phyloP scores from a whole-genome alignment of 35 echinoderm and acorn worm genomes.

The Ophiothrix spiculata region DNA sequence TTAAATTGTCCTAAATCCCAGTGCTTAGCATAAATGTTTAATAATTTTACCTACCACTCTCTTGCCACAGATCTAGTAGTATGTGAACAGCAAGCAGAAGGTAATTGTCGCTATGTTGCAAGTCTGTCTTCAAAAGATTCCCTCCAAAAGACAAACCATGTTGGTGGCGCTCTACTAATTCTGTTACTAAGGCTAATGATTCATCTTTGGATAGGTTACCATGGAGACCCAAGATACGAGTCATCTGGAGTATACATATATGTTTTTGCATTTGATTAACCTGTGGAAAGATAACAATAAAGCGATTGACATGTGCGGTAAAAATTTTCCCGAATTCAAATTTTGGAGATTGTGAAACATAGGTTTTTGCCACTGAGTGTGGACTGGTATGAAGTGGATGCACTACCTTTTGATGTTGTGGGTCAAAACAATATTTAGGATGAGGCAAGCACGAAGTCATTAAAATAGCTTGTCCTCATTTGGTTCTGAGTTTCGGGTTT shows the following conservation, averaged over 20 bases:
- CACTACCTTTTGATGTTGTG: too few species aligned
- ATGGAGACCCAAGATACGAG: conserved; percentile 75
- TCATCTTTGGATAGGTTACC: conserved; percentile 50
- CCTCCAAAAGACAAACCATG: conserved; percentile 53
- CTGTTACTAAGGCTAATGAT: conserved; percentile 48
- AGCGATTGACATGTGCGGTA: too few species aligned
- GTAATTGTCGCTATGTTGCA: conserved; percentile 90
- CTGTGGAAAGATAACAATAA: conserved; percentile 40
- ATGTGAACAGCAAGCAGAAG: conserved; percentile 87
- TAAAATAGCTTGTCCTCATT: too few species aligned
- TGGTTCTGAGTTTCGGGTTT: too few species aligned
- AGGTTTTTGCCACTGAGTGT: too few species aligned
- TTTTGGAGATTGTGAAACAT: too few species aligned
- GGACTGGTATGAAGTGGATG: too few species aligned
- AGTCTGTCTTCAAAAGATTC: conserved; percentile 54
- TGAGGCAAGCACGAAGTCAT: too few species aligned
- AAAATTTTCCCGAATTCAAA: too few species aligned
- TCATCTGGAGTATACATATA: conserved; percentile 63
- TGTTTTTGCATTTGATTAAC: conserved; percentile 84
- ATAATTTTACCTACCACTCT: conserved; percentile 59
- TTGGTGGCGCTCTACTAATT: conserved; percentile 53
- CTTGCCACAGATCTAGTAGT: conserved; percentile 80
- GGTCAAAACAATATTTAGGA: too few species aligned
- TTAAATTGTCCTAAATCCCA: too few species aligned
- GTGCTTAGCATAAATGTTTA: neutral